Evolutionary conservation across 2,888 invertebrate species (phyloP), one percentile per base, ranked within the genome.

Genomic region (Hypomecis punctinalis): DNA sequence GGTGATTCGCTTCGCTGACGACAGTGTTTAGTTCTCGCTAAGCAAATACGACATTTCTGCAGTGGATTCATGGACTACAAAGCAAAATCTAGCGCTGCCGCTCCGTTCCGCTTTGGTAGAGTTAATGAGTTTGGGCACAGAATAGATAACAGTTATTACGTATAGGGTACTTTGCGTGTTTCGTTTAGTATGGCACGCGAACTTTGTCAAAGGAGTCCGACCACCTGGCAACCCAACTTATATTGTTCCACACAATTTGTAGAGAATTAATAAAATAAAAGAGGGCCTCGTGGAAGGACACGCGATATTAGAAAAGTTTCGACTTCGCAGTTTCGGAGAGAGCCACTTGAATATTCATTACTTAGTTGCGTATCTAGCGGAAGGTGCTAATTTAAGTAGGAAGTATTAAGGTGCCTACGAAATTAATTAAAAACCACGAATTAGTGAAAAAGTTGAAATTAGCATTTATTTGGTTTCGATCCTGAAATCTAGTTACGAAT

Each of bases 301-400:
- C 61, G 65, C 61, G 47, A 61, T 66, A 61, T 66, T 61, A 61
- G 57, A 61, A 66, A 66, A 66, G 61, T 66, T 66, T 66, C 60
- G 33, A 43, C 39, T 53, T 54, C 58, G 51, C 57, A 61, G 65
- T 65, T 65, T 66, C 36, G 45, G 52, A 57, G 56, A 60, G 65
- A 48, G 45, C 53, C 13, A 43, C 45, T 61, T 66, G 40, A 61
- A 66, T 66, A 66, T 66, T 66, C 61, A 66, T 66, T 23, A 23
- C 3, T 23, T 66, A 66, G 48, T 35, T 33, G 61, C 42, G 56
- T 45, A 56, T 42, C 10, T 40, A 49, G n/a, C 48, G 56, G 60
- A 57, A 52, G 35, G 37, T 33, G 57, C 7, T 43, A 57, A 61
- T 61, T 66, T 53, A 5, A 51, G 54, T 35, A 48, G 65, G 65